Evolutionary conservation across 2,797 vertebrate genomes (phyloP), one percentile per base, ranked within the genome.

Genomic region (Nyctalus aviator): DNA sequence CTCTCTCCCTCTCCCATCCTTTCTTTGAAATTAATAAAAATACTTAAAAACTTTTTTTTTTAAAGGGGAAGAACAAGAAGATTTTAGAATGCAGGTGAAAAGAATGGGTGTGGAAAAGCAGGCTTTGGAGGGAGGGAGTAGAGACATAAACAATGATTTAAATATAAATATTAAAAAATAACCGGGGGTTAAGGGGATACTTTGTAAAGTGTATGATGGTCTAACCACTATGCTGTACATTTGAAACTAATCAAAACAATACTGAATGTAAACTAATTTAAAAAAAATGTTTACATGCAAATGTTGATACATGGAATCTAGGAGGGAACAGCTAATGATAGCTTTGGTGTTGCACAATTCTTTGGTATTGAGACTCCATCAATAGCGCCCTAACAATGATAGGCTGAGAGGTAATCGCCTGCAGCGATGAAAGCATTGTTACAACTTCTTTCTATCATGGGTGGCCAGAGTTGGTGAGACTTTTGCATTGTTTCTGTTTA

Each of bases 61-160:
- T 62, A 91, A 78, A 66, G 91, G 73, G 53, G 69, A 68, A 59
- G 72, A 92, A 20, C 35, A 68, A 50, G 53, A 20, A 27, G 37
- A 53, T 84, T 68, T 95, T 68, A 75, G 76, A 37, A 91, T 84
- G 84, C 79, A 94, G 92, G 76, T 73, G 64, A 48, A 82, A 90
- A 88, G 82, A 77, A 84, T 93, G 84, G 46, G 30, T 62, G 72
- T 90, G 90, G 85, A 55, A 66, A 84, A 90, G 41, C 77, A 83
- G 91, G 15, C 21, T 79, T 62, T 76, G 23, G 62, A 90, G 75
- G 32, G 57, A 84, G 66, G 48, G 44, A 76, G 17, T 66, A 32
- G 46, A 69, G 17, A 71, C 2, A 30, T 11, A 57, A 53, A 35
- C 75, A 71, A 75, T 87, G 35, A 64, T 84, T 95, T 89, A 81